These are phyloP conservation scores for Matsumyia berberina DNA, from an alignment of 2,888 invertebrate species.

Conservation along the genomic window DNA sequence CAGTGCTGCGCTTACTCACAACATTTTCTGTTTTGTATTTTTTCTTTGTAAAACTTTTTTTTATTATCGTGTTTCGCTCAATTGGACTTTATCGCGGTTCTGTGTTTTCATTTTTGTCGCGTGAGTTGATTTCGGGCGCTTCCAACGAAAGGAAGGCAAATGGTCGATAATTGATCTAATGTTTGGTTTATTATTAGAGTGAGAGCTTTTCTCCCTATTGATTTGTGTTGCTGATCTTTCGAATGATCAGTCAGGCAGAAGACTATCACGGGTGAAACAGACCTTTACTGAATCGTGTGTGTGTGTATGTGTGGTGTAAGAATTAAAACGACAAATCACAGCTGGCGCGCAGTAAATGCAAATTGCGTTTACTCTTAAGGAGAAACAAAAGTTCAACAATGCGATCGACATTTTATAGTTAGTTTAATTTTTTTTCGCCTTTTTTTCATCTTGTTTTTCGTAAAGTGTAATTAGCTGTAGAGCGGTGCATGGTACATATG, in stretches of 20 bases:
- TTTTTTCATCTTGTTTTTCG: neutral
- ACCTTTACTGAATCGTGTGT: slow-evolving; percentile 12
- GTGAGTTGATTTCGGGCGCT: slow-evolving; percentile 60
- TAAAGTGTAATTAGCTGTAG: slow-evolving; percentile 11
- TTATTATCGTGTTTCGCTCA: slow-evolving; percentile 57
- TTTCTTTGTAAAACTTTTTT: slow-evolving; percentile 2
- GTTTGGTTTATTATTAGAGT: slow-evolving; percentile 52
- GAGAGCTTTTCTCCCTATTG: slow-evolving; percentile 32
- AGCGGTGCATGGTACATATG: slow-evolving; percentile 20
- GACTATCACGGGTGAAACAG: slow-evolving; percentile 12
- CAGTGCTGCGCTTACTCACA: slow-evolving; percentile 9
- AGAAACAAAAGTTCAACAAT: slow-evolving; percentile 31
- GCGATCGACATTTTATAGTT: slow-evolving; percentile 59
- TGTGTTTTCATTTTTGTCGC: slow-evolving; percentile 44
- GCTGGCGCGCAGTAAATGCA: slow-evolving; percentile 26
- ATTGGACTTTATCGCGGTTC: slow-evolving; percentile 53
- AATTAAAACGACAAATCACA: slow-evolving; percentile 21
- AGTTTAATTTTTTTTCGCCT: slow-evolving; percentile 21
- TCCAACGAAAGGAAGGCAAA: slow-evolving; percentile 38
- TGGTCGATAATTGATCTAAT: slow-evolving; percentile 52
- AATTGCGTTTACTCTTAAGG: neutral
- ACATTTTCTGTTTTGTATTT: slow-evolving; percentile 29
- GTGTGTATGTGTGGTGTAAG: slow-evolving; percentile 2
- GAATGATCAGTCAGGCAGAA: slow-evolving; percentile 52
- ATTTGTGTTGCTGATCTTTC: slow-evolving; percentile 39